Base-by-base conservation (phyloP, 1,140 invertebrate species). In the Philotrypesis tridentata region DNA sequence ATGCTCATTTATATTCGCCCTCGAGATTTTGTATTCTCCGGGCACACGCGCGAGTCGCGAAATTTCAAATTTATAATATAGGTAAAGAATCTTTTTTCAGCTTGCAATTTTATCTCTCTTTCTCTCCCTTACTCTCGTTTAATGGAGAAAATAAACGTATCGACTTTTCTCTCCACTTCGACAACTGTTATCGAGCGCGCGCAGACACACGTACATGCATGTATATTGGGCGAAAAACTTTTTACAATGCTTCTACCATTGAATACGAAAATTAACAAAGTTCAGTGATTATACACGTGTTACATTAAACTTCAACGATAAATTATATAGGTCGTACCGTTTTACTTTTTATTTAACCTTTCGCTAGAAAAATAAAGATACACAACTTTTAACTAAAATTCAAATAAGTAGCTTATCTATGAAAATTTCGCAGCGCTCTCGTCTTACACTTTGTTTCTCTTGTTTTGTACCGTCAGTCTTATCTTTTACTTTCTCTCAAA, bases 371-470 rank as follows among this genome's bases (percentile, higher is more conserved):
- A 29, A 65, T 5, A 29, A 65, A 65, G 2, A 11, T 63, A 12
- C 3, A 65, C 12, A 63, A 63, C 61, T 65, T 65, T 65, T 65
- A 65, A 65, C 61, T 65, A 65, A 29, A 12, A 29, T 65, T 65
- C 61, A 65, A 65, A 29, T 65, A 65, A 65, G 61, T 65, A 65
- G 23, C 61, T 65, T 65, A 65, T 65, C 61, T 65, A 29, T 27
- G 61, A 25, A 65, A 65, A 65, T 65, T 65, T 27, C 61, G 27
- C 25, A 8, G 14, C 61, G 25, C 61, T 65, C 6, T 65, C 6
- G 4, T 37, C 21, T 55, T 55, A 21, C 21, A 65, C 2, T 65
- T 65, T 25, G 23, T 65, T 65, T 65, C 23, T 65, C 61, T 65
- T 65, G 25, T 65, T 25, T 65, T 55, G 0, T 65, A 9, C 61